Conservation (phyloP, 1,140 invertebrate species). For the Drosophila takahashii region DNA sequence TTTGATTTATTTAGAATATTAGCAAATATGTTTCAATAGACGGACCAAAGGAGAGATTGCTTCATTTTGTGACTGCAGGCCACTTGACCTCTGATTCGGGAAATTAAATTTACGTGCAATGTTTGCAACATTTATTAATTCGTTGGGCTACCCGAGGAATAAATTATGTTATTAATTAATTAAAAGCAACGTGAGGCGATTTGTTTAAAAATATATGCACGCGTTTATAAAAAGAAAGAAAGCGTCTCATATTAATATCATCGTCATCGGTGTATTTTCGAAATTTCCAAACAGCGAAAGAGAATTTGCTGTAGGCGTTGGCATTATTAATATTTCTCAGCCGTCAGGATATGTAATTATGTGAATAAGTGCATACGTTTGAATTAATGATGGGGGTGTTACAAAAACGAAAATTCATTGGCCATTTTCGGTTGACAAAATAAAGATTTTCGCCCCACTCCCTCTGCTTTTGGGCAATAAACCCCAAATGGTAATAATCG, state of each 20-base stretch:
- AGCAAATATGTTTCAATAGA: conserved; percentile 31
- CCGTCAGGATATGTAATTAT: conserved; percentile 54
- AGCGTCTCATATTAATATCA: conserved; percentile 25
- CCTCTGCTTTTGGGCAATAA: conserved; percentile 34
- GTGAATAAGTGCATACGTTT: conserved; percentile 56
- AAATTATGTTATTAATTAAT: conserved; percentile 66
- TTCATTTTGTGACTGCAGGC: conserved; percentile 37
- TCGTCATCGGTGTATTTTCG: conserved; percentile 43
- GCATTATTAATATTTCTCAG: conserved; percentile 35
- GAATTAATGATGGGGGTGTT: conserved; percentile 43
- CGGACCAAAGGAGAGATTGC: conserved; percentile 29
- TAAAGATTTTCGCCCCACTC: conserved; percentile 20
- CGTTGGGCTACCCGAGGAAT: conserved; percentile 28
- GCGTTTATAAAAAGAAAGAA: conserved; percentile 27
- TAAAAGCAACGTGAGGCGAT: conserved; percentile 50
- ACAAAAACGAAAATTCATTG: conserved; percentile 41
- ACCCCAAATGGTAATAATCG: conserved; percentile 59
- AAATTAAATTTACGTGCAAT: conserved; percentile 35
- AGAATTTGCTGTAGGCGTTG: conserved; percentile 45
- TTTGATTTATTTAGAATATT: conserved; percentile 60
- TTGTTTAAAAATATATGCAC: conserved; percentile 45
- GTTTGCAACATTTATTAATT: conserved; percentile 59
- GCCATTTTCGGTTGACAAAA: conserved; percentile 40
- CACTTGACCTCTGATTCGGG: conserved; percentile 49
- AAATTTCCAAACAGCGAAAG: conserved; percentile 30